A percentile compares a stretch with the other conserved stretches of the same genome.
Conservation (phyloP, 2,797 vertebrate genomes). For the Distichodus sexfasciatus region DNA sequence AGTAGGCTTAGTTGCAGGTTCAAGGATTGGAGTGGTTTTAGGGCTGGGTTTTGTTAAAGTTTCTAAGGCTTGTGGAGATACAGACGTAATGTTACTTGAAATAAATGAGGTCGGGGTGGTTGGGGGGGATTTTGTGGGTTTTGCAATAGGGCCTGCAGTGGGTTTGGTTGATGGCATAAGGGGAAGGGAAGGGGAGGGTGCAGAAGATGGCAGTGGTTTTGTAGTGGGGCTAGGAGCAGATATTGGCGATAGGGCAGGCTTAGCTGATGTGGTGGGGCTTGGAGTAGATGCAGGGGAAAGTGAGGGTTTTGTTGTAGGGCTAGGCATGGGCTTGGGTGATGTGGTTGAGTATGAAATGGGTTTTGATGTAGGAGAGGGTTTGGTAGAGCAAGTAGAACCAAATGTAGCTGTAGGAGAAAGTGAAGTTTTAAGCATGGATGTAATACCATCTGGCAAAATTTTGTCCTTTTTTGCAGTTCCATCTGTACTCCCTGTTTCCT, state of each 20-base stretch:
- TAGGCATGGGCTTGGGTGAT: constrained; percentile 23
- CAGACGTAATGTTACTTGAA: background rate
- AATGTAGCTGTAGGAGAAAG: constrained; percentile 47
- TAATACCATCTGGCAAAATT: constrained; percentile 42
- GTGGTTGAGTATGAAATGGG: constrained; percentile 3
- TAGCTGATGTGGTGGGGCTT: constrained; percentile 23
- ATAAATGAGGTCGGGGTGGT: constrained; percentile 46
- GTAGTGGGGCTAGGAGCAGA: background rate
- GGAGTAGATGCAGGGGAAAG: constrained; percentile 28
- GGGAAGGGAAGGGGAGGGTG: constrained; percentile 38
- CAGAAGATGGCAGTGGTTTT: constrained; percentile 13
- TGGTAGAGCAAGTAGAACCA: constrained; percentile 33
- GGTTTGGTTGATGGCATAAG: constrained; percentile 20
- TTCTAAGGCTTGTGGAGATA: no score
- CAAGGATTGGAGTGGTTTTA: constrained; percentile 38
- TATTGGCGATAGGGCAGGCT: constrained; percentile 30
- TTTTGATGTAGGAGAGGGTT: constrained; percentile 46
- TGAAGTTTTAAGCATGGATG: constrained; percentile 56
- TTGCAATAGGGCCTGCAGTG: constrained; percentile 31
- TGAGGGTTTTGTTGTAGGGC: constrained; percentile 40
- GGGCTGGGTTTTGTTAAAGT: constrained; percentile 30
- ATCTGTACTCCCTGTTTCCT: constrained; percentile 48
- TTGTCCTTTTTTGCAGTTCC: constrained; percentile 34
- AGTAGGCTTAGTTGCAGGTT: constrained; percentile 13
- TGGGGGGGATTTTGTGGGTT: constrained; percentile 38